These are phyloP conservation scores for Cyphomyrmex costatus DNA, from an alignment of 1,140 invertebrate genomes.

Conservation along the genomic window DNA sequence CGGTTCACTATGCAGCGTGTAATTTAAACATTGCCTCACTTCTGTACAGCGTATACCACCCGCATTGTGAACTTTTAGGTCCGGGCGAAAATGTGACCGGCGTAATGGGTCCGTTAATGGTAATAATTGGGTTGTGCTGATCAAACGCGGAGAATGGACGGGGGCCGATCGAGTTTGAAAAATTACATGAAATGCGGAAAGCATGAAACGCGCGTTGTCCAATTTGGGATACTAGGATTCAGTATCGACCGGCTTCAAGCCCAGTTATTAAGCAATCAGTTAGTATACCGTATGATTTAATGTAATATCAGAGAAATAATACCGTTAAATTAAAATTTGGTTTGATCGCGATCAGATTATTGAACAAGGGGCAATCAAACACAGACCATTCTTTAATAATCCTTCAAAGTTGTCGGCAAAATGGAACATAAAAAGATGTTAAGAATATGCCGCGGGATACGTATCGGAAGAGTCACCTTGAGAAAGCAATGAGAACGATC, in stretches of 20 bases:
- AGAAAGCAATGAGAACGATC: constrained; percentile 49
- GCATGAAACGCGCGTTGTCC: background rate
- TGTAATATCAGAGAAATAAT: constrained; percentile 39
- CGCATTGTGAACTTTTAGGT: constrained; percentile 66
- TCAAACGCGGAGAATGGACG: background rate
- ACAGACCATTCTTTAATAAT: constrained; percentile 10
- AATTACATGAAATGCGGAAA: constrained; percentile 15
- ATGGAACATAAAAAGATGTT: constrained; percentile 25
- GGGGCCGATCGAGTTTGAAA: background rate
- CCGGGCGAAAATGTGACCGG: constrained; percentile 6
- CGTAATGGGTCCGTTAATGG: constrained; percentile 38
- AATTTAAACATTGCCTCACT: constrained; percentile 83
- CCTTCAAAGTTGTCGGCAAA: constrained; percentile 26
- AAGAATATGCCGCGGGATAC: constrained; percentile 31
- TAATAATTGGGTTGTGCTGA: constrained; percentile 45
- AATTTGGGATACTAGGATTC: constrained; percentile 40
- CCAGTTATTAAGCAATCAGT: constrained; percentile 55
- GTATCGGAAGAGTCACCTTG: constrained; percentile 68
- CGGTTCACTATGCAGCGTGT: constrained; percentile 75
- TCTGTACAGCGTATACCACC: constrained; percentile 70
- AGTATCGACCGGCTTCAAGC: constrained; percentile 5
- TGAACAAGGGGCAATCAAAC: constrained; percentile 20
- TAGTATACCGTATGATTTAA: constrained; percentile 35
- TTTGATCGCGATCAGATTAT: constrained; percentile 14
- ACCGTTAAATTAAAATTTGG: constrained; percentile 39